phyloP scores from a whole-genome alignment of 2,113 vertebrate genomes.

The Malurus cyaneus region DNA sequence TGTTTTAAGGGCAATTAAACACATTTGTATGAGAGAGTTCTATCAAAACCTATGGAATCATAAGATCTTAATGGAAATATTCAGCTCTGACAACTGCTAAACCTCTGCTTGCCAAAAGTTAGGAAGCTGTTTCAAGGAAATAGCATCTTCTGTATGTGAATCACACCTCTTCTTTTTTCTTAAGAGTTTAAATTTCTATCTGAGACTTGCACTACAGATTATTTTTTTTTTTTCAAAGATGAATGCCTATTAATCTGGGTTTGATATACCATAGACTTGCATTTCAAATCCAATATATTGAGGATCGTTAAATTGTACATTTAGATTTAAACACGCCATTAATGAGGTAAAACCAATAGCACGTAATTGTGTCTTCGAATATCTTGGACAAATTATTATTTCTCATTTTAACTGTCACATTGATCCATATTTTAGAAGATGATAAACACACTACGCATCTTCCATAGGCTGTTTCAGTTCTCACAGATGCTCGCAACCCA shows the following conservation, averaged over 20 bases:
- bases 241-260: background rate
- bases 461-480: background rate
- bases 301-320: background rate
- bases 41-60: background rate
- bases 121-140: background rate
- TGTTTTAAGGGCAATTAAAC: background rate
- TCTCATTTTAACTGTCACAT: background rate
- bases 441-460: background rate
- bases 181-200: background rate
- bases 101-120: background rate
- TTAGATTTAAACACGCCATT: background rate
- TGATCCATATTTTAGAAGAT: background rate
- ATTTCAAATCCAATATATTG: background rate
- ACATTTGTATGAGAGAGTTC: background rate
- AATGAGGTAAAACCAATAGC: background rate
- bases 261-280: background rate
- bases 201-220: background rate
- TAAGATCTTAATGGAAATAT: background rate
- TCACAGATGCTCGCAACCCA: background rate
- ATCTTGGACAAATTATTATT: background rate
- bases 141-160: background rate
- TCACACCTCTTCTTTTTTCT: background rate
- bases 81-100: background rate
- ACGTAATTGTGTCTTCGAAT: background rate
- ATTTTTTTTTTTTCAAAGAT: background rate